Percentiles rank a stretch among this genome's conserved stretches.
These are phyloP conservation scores for Aleiodes testaceus DNA, from an alignment of 2,888 invertebrate genomes.

Conservation along the genomic window DNA sequence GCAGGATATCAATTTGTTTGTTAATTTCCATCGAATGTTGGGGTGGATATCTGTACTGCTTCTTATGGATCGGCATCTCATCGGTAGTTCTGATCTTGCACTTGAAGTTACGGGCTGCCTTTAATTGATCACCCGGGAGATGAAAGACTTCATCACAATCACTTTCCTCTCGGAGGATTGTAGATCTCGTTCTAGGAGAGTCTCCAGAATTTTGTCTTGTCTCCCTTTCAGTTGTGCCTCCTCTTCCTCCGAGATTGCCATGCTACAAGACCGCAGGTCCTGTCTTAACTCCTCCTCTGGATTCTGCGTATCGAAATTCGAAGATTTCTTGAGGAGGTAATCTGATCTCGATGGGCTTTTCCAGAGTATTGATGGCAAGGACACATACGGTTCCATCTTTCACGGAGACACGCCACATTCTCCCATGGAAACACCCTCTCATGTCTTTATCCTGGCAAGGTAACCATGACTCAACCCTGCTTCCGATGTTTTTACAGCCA, in stretches of 20 bases:
- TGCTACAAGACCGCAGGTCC: too few relatives aligned
- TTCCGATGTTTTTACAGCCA: neutral
- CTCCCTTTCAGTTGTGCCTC: too few relatives aligned
- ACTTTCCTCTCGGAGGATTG: neutral
- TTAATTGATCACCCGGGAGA: neutral
- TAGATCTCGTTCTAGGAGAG: neutral
- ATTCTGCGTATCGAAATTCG: too few relatives aligned
- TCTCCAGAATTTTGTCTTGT: neutral
- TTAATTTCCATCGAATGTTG: neutral
- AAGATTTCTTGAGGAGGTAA: neutral
- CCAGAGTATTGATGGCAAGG: neutral
- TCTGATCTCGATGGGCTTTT: neutral
- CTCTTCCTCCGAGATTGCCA: too few relatives aligned
- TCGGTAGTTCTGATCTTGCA: neutral
- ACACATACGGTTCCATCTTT: neutral
- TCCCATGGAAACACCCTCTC: neutral
- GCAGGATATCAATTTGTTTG: neutral
- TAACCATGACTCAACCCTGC: neutral
- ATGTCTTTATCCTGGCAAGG: neutral
- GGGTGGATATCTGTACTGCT: conserved; percentile 2
- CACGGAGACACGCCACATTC: neutral
- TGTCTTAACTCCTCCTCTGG: too few relatives aligned
- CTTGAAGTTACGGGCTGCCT: neutral
- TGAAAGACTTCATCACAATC: neutral
- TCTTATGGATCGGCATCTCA: neutral